phyloP scores from a whole-genome alignment of 2,888 invertebrate species.

The Lottia scabra region DNA sequence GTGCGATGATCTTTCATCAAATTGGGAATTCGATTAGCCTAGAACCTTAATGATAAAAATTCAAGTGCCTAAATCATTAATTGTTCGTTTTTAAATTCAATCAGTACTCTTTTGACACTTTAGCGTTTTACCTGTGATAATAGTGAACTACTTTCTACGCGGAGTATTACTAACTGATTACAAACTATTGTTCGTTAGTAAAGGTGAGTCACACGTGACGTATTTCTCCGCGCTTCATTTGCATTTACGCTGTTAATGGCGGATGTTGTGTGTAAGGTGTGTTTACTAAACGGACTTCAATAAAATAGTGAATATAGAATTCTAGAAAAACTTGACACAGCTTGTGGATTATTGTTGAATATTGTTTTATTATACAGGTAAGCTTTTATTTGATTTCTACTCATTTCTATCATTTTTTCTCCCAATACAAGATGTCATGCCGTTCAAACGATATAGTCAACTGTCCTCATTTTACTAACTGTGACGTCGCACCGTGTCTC shows the following conservation, averaged over 20 bases:
- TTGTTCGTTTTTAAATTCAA: too few species aligned
- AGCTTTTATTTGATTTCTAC: neutral
- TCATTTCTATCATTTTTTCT: neutral
- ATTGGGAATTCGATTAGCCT: too few species aligned
- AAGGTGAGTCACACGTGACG: constrained; percentile 1
- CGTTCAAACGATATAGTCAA: neutral
- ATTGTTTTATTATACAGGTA: neutral
- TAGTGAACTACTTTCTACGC: neutral
- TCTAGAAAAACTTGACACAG: too few species aligned
- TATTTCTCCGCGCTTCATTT: neutral
- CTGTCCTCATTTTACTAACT: neutral
- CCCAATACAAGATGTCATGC: neutral
- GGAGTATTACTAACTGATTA: neutral
- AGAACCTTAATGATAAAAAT: too few species aligned
- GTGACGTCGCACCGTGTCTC: neutral
- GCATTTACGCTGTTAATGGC: neutral
- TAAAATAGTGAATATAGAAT: neutral
- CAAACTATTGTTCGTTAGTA: neutral
- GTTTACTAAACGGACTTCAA: neutral
- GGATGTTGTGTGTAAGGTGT: neutral
- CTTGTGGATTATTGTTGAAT: neutral
- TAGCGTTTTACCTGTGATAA: neutral
- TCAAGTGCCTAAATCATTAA: too few species aligned
- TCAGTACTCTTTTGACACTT: too few species aligned
- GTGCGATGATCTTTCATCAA: too few species aligned